Evolutionary conservation across 2,888 invertebrate species (phyloP).

Genomic region (Conistra vaccinii): DNA sequence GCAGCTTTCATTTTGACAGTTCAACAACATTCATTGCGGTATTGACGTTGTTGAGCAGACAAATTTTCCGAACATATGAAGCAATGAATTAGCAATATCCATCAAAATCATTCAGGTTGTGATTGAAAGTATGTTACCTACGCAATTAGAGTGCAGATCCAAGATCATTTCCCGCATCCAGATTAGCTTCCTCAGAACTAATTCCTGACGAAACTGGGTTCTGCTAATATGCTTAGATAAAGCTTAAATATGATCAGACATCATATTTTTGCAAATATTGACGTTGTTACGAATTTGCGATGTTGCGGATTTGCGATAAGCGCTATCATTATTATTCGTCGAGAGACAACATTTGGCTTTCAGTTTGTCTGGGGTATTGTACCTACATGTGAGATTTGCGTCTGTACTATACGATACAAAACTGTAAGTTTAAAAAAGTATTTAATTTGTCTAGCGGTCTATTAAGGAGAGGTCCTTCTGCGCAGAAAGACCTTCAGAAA

Average conservation of each 20-base stretch:
- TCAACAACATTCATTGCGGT: too few relatives aligned
- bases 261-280: not conserved
- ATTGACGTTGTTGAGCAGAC: too few relatives aligned
- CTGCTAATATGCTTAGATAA: not conserved
- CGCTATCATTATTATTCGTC: constrained; percentile 12
- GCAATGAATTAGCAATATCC: too few relatives aligned
- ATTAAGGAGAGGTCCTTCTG: not conserved
- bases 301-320: not conserved
- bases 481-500: not conserved
- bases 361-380: not conserved
- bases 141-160: not conserved
- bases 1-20: too few relatives aligned
- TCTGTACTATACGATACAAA: not conserved
- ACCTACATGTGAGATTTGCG: not conserved
- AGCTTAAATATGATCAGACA: not conserved
- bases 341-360: not conserved
- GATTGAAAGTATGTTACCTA: too few relatives aligned
- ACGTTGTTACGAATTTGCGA: not conserved
- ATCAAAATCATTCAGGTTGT: too few relatives aligned
- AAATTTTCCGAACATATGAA: too few relatives aligned
- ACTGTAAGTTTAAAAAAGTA: not conserved
- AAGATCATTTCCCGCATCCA: not conserved
- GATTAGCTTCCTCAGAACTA: not conserved
- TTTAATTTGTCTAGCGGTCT: not conserved
- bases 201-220: not conserved